phyloP scores from a whole-genome alignment of 2,888 invertebrate species.

The Lycia hirtaria region DNA sequence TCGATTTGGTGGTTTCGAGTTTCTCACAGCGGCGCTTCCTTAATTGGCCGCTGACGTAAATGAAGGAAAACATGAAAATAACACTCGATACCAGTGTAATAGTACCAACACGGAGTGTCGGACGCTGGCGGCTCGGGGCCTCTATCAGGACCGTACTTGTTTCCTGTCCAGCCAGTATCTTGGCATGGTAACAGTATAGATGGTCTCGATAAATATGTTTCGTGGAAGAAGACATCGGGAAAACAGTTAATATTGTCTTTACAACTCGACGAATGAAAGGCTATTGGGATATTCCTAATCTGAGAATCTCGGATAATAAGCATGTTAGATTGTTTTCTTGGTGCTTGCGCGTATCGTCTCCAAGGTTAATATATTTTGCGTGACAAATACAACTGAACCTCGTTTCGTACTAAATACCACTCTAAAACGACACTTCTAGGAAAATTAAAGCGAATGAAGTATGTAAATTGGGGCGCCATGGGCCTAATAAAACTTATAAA shows the following conservation, averaged over 20 bases:
- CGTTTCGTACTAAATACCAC: no score
- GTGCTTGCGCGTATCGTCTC: no score
- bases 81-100: slow-evolving; percentile 1
- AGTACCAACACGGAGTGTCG: not conserved
- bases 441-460: not conserved
- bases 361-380: no score
- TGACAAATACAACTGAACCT: no score
- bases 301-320: no score
- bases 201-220: not conserved
- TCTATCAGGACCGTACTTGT: not conserved
- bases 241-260: no score
- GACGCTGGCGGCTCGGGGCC: not conserved
- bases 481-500: not conserved
- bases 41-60: slow-evolving; percentile 22
- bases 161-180: not conserved
- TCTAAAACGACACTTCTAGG: not conserved
- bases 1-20: slow-evolving; percentile 31
- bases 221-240: no score
- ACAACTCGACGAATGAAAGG: no score
- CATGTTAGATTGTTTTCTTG: no score
- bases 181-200: not conserved
- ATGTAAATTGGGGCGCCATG: not conserved
- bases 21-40: slow-evolving; percentile 33
- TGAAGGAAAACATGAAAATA: slow-evolving; percentile 18
- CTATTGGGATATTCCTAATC: no score